A percentile compares a stretch with the other conserved stretches of the same genome.
phyloP scores from a whole-genome alignment of 2,797 vertebrate genomes.

The Chromis chromis region DNA sequence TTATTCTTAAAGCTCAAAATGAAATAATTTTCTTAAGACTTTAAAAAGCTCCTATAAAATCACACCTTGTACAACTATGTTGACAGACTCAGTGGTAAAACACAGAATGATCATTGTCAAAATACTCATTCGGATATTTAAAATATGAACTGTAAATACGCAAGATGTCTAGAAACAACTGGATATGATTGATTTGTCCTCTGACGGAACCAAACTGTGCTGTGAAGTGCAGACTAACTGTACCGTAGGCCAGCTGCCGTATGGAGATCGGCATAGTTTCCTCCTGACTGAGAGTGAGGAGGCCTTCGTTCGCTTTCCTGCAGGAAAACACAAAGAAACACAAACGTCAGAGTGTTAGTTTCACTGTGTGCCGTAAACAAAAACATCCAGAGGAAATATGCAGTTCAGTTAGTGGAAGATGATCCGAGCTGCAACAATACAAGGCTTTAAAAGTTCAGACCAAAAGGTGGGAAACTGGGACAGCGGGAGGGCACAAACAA shows the following conservation, averaged over 20 bases:
- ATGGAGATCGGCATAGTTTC: slow-evolving; percentile 88
- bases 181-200: neutral
- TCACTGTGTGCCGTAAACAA: slow-evolving; percentile 25
- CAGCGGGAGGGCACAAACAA: neutral
- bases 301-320: slow-evolving; percentile 90
- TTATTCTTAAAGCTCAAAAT: too few relatives aligned
- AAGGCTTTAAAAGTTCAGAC: neutral
- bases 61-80: too few relatives aligned
- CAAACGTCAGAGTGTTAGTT: neutral
- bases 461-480: slow-evolving; percentile 25
- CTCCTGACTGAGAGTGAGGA: slow-evolving; percentile 87
- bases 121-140: too few relatives aligned
- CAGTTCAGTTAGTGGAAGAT: slow-evolving; percentile 28
- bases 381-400: slow-evolving; percentile 21
- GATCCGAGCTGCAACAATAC: slow-evolving; percentile 39
- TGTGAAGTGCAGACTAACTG: neutral
- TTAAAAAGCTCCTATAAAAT: too few relatives aligned
- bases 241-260: slow-evolving; percentile 87
- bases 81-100: too few relatives aligned
- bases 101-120: too few relatives aligned
- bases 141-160: too few relatives aligned
- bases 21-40: too few relatives aligned
- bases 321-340: slow-evolving; percentile 41
- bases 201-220: neutral
- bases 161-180: neutral